Conservation (phyloP, 2,113 vertebrate species). For the Eubucco bourcierii region DNA sequence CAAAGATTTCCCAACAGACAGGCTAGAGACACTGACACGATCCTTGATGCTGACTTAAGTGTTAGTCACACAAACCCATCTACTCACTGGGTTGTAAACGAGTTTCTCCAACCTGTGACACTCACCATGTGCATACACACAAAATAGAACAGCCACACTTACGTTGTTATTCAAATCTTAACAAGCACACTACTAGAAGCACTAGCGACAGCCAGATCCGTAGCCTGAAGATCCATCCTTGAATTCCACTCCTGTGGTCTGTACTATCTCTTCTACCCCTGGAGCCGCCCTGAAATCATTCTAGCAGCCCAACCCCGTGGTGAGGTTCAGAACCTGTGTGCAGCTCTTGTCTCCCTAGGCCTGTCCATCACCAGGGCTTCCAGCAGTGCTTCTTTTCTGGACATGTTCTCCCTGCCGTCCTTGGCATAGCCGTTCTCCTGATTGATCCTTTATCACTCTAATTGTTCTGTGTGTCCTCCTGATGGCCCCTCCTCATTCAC, state of each 20-base stretch:
- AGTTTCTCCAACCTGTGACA: conserved; percentile 44
- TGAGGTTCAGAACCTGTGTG: neutral
- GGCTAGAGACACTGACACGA: neutral
- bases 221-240: conserved; percentile 38
- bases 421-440: neutral
- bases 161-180: conserved; percentile 34
- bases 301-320: neutral
- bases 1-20: conserved; percentile 5
- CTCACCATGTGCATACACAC: neutral
- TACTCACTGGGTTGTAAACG: conserved; percentile 16
- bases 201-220: neutral
- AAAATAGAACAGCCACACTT: neutral
- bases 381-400: neutral
- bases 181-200: neutral
- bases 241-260: neutral
- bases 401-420: neutral
- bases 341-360: neutral
- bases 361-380: neutral
- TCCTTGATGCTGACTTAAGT: conserved; percentile 5
- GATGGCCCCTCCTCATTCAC: neutral
- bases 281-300: neutral
- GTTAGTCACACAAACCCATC: conserved; percentile 41
- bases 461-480: neutral
- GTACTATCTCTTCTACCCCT: neutral
- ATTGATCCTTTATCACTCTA: neutral